Evolutionary conservation across 2,797 vertebrate genomes (phyloP), one percentile per base, ranked within the genome.

Genomic region (Australoheros facetus): DNA sequence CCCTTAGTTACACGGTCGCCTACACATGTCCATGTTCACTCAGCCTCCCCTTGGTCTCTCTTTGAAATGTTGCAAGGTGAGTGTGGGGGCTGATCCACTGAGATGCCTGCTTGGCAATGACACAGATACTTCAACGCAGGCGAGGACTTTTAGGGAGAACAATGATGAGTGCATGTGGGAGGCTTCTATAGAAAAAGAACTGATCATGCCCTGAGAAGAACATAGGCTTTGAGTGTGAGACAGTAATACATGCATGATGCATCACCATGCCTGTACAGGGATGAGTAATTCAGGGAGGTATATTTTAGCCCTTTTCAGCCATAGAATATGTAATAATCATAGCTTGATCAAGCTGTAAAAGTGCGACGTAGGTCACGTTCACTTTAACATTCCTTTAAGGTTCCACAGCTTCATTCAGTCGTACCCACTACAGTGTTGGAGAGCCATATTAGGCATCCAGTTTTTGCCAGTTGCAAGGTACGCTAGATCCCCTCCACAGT

Each of bases 151-250:
- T 71, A 84, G 76, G 83, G 87, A 90, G 81, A 80, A 92, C 85
- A 91, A 91, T 90, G 87, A 73, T 19, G 78, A 92, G 91, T 71
- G 86, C 77, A 88, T 71, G 94, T 94, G 90, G 93, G 92, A 88
- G 91, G 85, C 76, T 75, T 80, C 81, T 75, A 66, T 42, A 32
- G 69, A 81, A 58, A 79, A 74, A 60, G n/a, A 73, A 91, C 82
- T 56, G 87, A 90, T 90, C 79, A 14, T 45, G 64, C 26, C 56
- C 39, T 5, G 28, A 16, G 62, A 56, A 53, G 19, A 32, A 69
- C 45, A 69, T 3, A 51, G 26, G 42, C 42, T 66, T 66, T 16
- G 16, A 48, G 73, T 32, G 75, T 87, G 84, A 71, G 60, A 78
- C 78, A 37, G 26, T 85, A 81, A 88, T 55, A 75, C 56, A 78